Conservation (phyloP, 2,888 invertebrate genomes). For the Drosophila siamana region DNA sequence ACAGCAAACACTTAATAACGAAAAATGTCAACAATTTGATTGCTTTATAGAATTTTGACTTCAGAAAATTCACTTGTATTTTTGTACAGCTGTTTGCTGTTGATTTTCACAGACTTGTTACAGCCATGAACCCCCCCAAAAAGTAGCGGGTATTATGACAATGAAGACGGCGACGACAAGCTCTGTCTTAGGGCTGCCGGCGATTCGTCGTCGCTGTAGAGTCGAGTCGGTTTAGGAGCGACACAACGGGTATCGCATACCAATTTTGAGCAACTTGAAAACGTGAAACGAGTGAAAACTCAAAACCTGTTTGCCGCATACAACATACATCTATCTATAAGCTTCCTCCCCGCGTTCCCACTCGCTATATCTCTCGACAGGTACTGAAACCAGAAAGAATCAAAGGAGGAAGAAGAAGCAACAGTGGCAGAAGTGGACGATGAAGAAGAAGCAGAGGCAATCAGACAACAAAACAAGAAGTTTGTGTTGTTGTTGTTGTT, state of each 20-base stretch:
- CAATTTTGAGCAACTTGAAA: slow-evolving; percentile 73
- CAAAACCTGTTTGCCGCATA: slow-evolving; percentile 63
- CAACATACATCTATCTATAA: not conserved
- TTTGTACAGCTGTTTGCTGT: no score
- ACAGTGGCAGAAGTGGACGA: slow-evolving; percentile 11
- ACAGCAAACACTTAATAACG: no score
- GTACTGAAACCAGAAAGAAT: slow-evolving; percentile 53
- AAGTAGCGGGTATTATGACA: slow-evolving; percentile 1
- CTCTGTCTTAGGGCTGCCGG: slow-evolving; percentile 59
- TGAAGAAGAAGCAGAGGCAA: slow-evolving; percentile 22
- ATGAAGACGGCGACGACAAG: slow-evolving; percentile 27
- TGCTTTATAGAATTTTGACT: no score
- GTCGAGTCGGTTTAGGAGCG: slow-evolving; percentile 14
- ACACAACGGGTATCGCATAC: slow-evolving; percentile 62
- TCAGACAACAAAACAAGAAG: slow-evolving; percentile 25
- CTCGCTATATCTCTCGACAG: slow-evolving; percentile 20
- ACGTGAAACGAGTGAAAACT: slow-evolving; percentile 78
- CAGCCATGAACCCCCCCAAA: not conserved
- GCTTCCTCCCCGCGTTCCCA: not conserved
- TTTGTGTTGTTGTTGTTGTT: slow-evolving; percentile 19
- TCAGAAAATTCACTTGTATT: no score
- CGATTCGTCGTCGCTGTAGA: slow-evolving; percentile 10
- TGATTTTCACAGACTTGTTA: not conserved
- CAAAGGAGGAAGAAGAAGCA: slow-evolving; percentile 2
- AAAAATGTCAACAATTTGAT: no score